Percentiles rank a stretch among this genome's conserved stretches.
These are phyloP conservation scores for Onychorhynchus coronatus DNA, from an alignment of 2,113 vertebrate genomes.

Conservation along the genomic window DNA sequence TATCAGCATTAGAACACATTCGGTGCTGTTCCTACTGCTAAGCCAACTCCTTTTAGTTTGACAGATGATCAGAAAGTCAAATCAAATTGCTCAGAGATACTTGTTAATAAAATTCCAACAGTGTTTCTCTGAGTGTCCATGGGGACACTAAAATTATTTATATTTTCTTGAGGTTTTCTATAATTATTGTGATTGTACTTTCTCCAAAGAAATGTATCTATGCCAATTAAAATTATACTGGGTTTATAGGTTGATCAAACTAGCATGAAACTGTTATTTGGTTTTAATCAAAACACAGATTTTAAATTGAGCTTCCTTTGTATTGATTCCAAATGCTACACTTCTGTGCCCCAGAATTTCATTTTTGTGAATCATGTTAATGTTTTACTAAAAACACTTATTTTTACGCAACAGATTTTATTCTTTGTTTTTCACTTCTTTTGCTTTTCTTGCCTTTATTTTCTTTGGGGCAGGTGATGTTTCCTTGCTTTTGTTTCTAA, in stretches of 20 bases:
- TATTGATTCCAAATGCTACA: constrained; percentile 52
- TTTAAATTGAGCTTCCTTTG: constrained; percentile 49
- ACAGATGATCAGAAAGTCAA: constrained; percentile 77
- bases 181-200: constrained; percentile 66
- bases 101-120: constrained; percentile 72
- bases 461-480: neutral
- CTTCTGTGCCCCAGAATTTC: constrained; percentile 24
- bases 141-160: constrained; percentile 62
- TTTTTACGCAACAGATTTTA: neutral
- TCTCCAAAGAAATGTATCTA: constrained; percentile 50
- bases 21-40: constrained; percentile 36
- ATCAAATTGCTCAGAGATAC: constrained; percentile 67
- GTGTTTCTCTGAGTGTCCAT: constrained; percentile 46
- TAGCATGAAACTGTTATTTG: constrained; percentile 45
- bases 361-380: constrained; percentile 37
- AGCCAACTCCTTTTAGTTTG: constrained; percentile 67
- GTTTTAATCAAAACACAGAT: constrained; percentile 62
- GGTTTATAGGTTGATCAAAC: constrained; percentile 61
- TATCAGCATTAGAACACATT: constrained; percentile 61
- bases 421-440: neutral
- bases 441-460: neutral
- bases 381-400: constrained; percentile 7
- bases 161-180: constrained; percentile 64
- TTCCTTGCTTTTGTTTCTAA: neutral
- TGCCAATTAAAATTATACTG: constrained; percentile 57